A percentile compares a stretch with the other conserved stretches of the same genome.
Conservation (phyloP, 2,797 vertebrate species). For the Pyrrhura leucotis region DNA sequence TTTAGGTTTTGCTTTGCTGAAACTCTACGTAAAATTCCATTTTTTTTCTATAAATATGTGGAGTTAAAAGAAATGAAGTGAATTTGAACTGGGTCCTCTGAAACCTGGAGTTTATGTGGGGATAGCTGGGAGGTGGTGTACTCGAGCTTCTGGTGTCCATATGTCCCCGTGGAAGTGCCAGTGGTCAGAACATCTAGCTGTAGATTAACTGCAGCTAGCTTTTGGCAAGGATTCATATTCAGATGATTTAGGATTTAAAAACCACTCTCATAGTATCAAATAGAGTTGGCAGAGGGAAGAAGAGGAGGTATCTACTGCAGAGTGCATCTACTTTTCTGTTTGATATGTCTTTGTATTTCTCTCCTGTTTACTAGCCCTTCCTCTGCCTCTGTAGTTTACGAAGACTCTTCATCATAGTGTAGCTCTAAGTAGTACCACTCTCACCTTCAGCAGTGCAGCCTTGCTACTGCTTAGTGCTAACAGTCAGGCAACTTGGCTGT, state of each 20-base stretch:
- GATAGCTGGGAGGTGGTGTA: not conserved
- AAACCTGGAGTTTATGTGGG: not conserved
- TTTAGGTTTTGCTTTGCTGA: not conserved
- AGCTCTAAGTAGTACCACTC: not conserved
- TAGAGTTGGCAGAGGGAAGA: not conserved
- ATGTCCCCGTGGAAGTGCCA: not conserved
- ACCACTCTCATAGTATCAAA: not conserved
- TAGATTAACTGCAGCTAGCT: conserved; percentile 7
- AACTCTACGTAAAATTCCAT: not conserved
- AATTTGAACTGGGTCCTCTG: not conserved
- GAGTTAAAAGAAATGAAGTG: not conserved
- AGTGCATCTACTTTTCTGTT: not conserved
- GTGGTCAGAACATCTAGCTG: not conserved
- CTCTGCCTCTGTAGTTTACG: not conserved
- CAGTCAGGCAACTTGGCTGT: not conserved
- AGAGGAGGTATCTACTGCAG: not conserved
- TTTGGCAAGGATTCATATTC: conserved; percentile 19
- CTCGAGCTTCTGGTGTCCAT: not conserved
- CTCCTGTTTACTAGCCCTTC: not conserved
- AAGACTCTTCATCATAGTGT: not conserved
- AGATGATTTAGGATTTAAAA: not conserved
- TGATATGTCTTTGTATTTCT: not conserved
- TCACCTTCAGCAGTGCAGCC: not conserved
- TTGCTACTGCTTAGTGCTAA: not conserved
- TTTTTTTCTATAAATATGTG: not conserved